Evolutionary conservation across 2,888 invertebrate genomes (phyloP).

Genomic region (Leptopterna dolabrata): DNA sequence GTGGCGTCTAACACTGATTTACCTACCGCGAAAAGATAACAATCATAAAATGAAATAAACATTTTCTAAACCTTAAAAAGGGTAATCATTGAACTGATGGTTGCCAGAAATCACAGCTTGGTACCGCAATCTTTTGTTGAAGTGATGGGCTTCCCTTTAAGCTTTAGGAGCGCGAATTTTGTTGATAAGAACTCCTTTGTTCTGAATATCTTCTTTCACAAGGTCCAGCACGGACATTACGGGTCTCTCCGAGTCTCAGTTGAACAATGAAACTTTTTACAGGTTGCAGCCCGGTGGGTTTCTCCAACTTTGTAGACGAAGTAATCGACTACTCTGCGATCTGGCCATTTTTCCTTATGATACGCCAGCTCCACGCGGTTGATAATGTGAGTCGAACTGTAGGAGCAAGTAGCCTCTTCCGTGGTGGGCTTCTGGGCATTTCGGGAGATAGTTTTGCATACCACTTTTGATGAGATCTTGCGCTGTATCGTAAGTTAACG

Average conservation of each 20-base stretch:
- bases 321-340: background rate
- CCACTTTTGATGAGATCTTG: conserved; percentile 4
- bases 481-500: conserved; percentile 41
- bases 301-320: conserved; percentile 19
- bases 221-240: background rate
- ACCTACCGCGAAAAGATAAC: too few species aligned
- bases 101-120: background rate
- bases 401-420: conserved; percentile 40
- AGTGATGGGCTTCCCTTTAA: conserved; percentile 22
- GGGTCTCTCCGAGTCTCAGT: background rate
- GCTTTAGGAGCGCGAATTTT: conserved; percentile 26
- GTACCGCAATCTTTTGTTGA: background rate
- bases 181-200: background rate
- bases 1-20: too few species aligned
- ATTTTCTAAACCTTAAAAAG: too few species aligned
- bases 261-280: background rate
- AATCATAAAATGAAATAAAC: too few species aligned
- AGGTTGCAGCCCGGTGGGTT: background rate
- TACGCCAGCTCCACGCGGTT: conserved; percentile 10
- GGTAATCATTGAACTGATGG: background rate
- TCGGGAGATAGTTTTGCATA: conserved; percentile 39
- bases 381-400: conserved; percentile 41
- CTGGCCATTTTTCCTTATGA: background rate
- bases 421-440: conserved; percentile 9
- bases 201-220: background rate